Evolutionary conservation across 2,113 vertebrate species (phyloP).

Genomic region (Nannospalax galili): DNA sequence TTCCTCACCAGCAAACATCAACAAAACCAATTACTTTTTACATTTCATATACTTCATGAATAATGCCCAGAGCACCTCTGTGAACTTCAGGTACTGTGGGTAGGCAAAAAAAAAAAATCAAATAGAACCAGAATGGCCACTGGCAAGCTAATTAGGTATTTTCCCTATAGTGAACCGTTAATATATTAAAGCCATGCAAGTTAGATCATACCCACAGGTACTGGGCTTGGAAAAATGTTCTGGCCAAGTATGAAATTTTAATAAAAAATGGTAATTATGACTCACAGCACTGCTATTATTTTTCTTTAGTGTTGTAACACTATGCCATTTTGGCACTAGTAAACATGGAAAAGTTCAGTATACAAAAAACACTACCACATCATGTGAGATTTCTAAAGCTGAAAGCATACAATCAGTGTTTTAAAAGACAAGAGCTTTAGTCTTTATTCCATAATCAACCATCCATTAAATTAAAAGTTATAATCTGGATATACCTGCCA

Average conservation of each 20-base stretch:
- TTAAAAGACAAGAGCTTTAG: background rate
- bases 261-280: conserved; percentile 60
- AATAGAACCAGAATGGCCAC: background rate
- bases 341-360: background rate
- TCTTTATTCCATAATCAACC: background rate
- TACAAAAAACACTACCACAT: background rate
- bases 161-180: conserved; percentile 40
- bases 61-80: background rate
- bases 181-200: conserved; percentile 54
- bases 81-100: background rate
- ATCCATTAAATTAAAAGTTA: background rate
- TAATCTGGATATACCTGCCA: conserved; percentile 92
- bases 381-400: conserved; percentile 8
- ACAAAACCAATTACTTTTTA: conserved; percentile 7
- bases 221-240: background rate
- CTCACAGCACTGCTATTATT: background rate
- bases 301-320: conserved; percentile 16
- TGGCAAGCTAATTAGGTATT: conserved; percentile 17
- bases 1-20: conserved; percentile 14
- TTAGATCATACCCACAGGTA: conserved; percentile 36
- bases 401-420: conserved; percentile 18
- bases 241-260: conserved; percentile 57
- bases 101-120: conserved; percentile 34
- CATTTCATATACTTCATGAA: conserved; percentile 45
- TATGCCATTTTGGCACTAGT: background rate